These are phyloP conservation scores for Myotis myotis DNA, from an alignment of 2,797 vertebrate genomes.

Conservation along the genomic window DNA sequence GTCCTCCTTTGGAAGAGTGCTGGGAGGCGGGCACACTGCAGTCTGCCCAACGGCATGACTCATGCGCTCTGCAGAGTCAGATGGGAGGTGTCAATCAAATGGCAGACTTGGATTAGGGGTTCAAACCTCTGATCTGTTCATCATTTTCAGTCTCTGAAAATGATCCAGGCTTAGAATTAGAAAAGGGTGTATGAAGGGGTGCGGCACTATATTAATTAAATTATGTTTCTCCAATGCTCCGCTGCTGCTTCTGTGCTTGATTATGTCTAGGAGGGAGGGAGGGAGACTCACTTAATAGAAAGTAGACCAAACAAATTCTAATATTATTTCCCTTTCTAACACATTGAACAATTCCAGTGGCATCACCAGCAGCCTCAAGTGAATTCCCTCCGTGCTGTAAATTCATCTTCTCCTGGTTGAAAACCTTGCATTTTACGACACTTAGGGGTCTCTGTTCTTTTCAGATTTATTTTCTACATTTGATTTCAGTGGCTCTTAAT, in stretches of 20 bases:
- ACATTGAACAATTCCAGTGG: neutral
- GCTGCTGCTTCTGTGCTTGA: neutral
- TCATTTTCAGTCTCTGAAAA: conserved; percentile 3
- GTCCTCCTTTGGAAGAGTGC: neutral
- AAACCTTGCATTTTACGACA: neutral
- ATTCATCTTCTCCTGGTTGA: neutral
- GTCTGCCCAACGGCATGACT: neutral
- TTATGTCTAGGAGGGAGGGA: neutral
- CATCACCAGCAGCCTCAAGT: neutral
- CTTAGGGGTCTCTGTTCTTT: neutral
- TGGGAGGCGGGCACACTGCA: neutral
- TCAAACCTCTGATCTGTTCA: neutral
- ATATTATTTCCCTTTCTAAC: neutral
- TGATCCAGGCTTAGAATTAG: neutral
- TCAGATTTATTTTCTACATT: neutral
- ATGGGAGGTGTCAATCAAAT: neutral
- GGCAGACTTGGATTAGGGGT: neutral
- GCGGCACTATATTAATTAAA: neutral
- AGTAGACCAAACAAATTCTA: neutral
- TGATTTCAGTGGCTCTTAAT: neutral
- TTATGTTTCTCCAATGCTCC: neutral
- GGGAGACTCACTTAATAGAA: neutral
- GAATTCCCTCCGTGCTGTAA: neutral
- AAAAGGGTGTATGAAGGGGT: neutral
- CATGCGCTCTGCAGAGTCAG: neutral